These are phyloP conservation scores for Anser brachyrhynchus DNA, from an alignment of 2,113 vertebrate species.

Conservation along the genomic window DNA sequence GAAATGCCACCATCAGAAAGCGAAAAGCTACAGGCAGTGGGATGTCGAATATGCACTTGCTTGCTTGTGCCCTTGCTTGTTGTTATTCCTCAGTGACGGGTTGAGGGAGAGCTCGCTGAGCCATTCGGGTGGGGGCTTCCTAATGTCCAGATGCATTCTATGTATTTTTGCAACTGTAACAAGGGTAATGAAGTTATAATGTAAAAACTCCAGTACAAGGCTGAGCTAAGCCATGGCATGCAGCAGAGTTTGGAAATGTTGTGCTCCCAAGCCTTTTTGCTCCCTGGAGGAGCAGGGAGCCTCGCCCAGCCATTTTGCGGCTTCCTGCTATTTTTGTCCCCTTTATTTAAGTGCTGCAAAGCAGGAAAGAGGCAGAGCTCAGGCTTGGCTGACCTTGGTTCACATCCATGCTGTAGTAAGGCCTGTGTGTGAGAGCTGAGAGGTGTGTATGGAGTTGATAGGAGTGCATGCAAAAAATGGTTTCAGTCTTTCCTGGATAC, in stretches of 20 bases:
- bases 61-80: background rate
- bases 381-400: background rate
- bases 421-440: background rate
- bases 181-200: background rate
- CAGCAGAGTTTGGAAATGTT: background rate
- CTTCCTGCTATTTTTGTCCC: background rate
- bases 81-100: fast-evolving
- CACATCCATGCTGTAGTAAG: fast-evolving
- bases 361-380: too few relatives aligned
- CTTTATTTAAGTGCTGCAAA: background rate
- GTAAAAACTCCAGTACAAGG: background rate
- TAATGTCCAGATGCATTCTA: background rate
- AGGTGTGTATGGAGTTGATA: background rate
- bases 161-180: background rate
- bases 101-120: background rate
- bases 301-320: background rate
- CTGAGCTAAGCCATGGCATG: background rate
- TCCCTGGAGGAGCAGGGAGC: background rate
- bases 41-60: background rate
- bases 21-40: background rate
- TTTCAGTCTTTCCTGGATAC: background rate
- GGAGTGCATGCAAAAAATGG: fast-evolving
- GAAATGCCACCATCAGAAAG: background rate
- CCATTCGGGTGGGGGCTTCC: background rate
- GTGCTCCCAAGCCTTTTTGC: fast-evolving